These are phyloP conservation scores for Plotosus lineatus DNA, from an alignment of 2,113 vertebrate genomes.

Conservation along the genomic window DNA sequence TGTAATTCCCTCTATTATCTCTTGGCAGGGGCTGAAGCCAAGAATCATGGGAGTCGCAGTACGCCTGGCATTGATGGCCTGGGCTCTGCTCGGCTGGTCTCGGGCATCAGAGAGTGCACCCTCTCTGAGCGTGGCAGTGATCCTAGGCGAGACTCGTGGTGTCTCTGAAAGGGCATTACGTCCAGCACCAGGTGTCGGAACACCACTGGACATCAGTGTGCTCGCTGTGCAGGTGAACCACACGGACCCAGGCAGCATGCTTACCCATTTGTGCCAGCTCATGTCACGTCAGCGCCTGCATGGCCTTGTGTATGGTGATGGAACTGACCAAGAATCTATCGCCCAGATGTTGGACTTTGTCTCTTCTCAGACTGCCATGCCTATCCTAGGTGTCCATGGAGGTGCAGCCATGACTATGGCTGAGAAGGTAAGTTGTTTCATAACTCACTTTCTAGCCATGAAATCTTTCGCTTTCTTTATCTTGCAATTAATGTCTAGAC, in stretches of 20 bases:
- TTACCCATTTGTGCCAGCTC: conserved; percentile 90
- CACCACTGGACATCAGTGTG: conserved; percentile 47
- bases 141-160: conserved; percentile 47
- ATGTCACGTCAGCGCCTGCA: conserved; percentile 93
- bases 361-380: conserved; percentile 93
- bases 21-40: conserved; percentile 44
- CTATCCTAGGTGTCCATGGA: conserved; percentile 94
- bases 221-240: conserved; percentile 50
- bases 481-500: neutral
- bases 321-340: conserved; percentile 94
- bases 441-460: neutral
- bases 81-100: conserved; percentile 53
- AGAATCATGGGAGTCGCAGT: conserved; percentile 52
- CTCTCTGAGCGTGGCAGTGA: conserved; percentile 52
- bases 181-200: conserved; percentile 36
- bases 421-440: conserved; percentile 85
- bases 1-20: neutral
- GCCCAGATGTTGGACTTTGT: conserved; percentile 99
- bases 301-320: conserved; percentile 93
- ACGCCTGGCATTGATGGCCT: conserved; percentile 41
- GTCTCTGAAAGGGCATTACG: conserved; percentile 42
- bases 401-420: conserved; percentile 99
- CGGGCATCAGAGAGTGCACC: conserved; percentile 49
- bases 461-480: neutral
- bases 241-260: conserved; percentile 73